Percentiles rank a stretch among this genome's conserved stretches.
Conservation (phyloP, 2,113 vertebrate species). For the Pimephales promelas region DNA sequence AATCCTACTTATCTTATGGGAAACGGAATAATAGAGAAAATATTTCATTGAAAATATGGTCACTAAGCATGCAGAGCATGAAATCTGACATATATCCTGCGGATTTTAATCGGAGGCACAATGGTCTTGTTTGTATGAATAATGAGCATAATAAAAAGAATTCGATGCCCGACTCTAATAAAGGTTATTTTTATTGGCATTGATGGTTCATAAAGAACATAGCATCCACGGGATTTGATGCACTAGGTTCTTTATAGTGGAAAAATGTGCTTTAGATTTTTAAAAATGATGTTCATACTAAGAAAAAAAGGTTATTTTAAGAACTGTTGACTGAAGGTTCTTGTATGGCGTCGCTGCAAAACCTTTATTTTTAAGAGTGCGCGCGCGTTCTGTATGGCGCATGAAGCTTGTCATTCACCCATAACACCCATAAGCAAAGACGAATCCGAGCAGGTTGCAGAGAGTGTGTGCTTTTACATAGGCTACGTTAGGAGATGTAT, state of each 20-base stretch:
- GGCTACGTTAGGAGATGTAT: neutral
- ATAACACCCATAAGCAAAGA: slow-evolving; percentile 48
- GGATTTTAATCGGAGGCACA: slow-evolving; percentile 23
- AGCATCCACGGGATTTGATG: no score
- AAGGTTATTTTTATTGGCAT: no score
- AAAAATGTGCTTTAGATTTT: no score
- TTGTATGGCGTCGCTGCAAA: no score
- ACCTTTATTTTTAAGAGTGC: no score
- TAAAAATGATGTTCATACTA: no score
- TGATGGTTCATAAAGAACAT: no score
- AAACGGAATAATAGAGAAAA: neutral
- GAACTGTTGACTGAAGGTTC: no score
- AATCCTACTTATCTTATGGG: no score
- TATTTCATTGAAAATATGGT: no score
- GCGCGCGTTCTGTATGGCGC: slow-evolving; percentile 32
- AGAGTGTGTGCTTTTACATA: neutral
- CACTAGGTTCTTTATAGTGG: no score
- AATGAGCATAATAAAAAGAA: slow-evolving; percentile 42
- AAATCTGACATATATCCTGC: neutral
- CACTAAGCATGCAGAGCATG: neutral
- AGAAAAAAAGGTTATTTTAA: no score
- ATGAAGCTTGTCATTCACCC: slow-evolving; percentile 51
- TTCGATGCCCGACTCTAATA: slow-evolving; percentile 5
- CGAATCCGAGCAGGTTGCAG: slow-evolving; percentile 60
- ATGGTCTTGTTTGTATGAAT: slow-evolving; percentile 26